These are phyloP conservation scores for Xerus rutilus DNA, from an alignment of 2,797 vertebrate species.

Conservation along the genomic window DNA sequence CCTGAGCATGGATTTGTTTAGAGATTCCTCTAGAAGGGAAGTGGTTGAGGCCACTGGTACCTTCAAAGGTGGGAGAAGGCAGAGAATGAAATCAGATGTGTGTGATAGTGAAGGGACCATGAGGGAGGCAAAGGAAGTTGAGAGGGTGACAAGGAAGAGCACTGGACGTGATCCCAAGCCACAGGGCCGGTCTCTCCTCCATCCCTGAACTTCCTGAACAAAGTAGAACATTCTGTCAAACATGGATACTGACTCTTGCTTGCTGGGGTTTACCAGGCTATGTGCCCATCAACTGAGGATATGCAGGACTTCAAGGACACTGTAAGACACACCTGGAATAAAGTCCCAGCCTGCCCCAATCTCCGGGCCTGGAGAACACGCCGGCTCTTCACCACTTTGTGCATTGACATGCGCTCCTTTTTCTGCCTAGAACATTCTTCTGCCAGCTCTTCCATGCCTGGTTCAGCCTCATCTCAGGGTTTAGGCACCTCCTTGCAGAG, in stretches of 20 bases:
- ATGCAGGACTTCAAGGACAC: not conserved
- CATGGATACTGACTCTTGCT: not conserved
- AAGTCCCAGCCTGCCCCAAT: not conserved
- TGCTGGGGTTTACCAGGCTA: not conserved
- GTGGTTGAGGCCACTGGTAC: not conserved
- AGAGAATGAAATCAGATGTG: not conserved
- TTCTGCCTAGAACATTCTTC: not conserved
- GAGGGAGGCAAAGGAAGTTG: not conserved
- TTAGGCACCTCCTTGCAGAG: not conserved
- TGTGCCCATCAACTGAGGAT: not conserved
- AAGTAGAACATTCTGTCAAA: not conserved
- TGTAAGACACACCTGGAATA: not conserved
- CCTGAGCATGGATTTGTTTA: not conserved
- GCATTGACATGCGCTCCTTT: not conserved
- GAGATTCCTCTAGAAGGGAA: constrained; percentile 3
- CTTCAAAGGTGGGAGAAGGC: not conserved
- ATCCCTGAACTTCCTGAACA: not conserved
- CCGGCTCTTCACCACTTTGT: not conserved
- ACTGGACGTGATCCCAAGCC: not conserved
- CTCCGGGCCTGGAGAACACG: not conserved
- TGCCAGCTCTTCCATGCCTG: not conserved
- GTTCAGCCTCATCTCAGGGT: not conserved
- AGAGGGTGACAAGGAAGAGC: not conserved
- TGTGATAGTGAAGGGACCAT: not conserved
- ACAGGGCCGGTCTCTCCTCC: not conserved